Evolutionary conservation across 2,113 vertebrate genomes (phyloP), one percentile per base, ranked within the genome.

Genomic region (Eclectus roratus): DNA sequence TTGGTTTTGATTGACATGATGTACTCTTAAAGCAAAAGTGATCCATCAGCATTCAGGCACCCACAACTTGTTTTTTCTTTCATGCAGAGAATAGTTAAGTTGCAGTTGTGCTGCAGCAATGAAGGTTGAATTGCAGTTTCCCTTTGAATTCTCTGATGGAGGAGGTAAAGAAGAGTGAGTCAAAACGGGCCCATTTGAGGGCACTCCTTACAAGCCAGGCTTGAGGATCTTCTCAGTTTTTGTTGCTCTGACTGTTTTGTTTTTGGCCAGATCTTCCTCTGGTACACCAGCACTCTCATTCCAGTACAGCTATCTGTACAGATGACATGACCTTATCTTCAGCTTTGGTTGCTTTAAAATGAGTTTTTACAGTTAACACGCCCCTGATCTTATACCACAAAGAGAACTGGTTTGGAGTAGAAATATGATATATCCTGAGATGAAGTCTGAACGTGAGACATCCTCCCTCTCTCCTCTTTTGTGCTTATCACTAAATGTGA

Each of bases 101-200:
- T 93, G 94, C 77, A 91, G 92, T 95, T 93, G 95, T 92, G 85
- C 53, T 80, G 31, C 56, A 88, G 89, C 78, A 46, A 33, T 60
- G 56, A 70, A 86, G 85, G 94, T 96, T 88, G 85, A 94, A 94
- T 86, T 91, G 95, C 85, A 96, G 61, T 97, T 98, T 96, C 97
- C 80, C 91, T 97, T 94, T 91, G 93, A 95, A 78, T 92, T 85
- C 68, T 94, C 84, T 89, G 89, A 87, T 90, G 73, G 91, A 92
- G 83, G 91, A 95, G 94, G 80, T 35, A 81, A 94, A 93, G 85
- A 80, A 25, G 65, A 77, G 70, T 87, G 88, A 96, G 88, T 96
- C 91, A 96, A 96, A 95, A 92, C 2, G 7, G 58, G 92, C 87
- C 96, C 88, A 60, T 91, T 96, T 97, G 95, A 87, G 92, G 93